Conservation (phyloP, 2,797 vertebrate species). For the Meda fulgida region DNA sequence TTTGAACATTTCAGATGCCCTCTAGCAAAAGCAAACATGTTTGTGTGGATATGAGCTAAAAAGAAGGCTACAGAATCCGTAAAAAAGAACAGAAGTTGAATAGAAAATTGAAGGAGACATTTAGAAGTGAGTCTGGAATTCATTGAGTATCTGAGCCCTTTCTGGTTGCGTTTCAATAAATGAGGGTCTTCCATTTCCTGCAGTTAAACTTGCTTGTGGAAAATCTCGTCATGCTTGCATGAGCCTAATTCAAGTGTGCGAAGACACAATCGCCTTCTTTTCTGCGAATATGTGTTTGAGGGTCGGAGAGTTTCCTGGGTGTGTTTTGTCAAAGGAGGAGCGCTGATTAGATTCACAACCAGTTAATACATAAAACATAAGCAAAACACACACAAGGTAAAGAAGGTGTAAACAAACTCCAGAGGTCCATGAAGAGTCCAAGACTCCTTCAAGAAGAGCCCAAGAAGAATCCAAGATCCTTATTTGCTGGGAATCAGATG, state of each 20-base stretch:
- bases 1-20: background rate
- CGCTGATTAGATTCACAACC: background rate
- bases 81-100: background rate
- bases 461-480: constrained; percentile 48
- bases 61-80: constrained; percentile 10
- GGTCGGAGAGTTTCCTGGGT: background rate
- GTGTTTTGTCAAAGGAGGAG: constrained; percentile 4
- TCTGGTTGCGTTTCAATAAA: constrained; percentile 42
- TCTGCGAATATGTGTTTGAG: constrained; percentile 26
- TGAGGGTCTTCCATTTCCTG: constrained; percentile 37
- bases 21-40: background rate
- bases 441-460: constrained; percentile 33
- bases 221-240: constrained; percentile 48
- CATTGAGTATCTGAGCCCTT: constrained; percentile 56
- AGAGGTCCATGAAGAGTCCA: constrained; percentile 19
- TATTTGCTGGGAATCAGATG: constrained; percentile 51
- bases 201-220: constrained; percentile 49
- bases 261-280: constrained; percentile 52
- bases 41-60: constrained; percentile 57
- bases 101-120: constrained; percentile 13
- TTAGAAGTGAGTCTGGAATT: constrained; percentile 46
- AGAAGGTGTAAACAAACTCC: constrained; percentile 26
- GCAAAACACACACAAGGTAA: background rate
- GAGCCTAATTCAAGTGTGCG: constrained; percentile 60
- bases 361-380: background rate